Base-by-base conservation (phyloP, 2,888 invertebrate genomes). In the Clunio marinus region DNA sequence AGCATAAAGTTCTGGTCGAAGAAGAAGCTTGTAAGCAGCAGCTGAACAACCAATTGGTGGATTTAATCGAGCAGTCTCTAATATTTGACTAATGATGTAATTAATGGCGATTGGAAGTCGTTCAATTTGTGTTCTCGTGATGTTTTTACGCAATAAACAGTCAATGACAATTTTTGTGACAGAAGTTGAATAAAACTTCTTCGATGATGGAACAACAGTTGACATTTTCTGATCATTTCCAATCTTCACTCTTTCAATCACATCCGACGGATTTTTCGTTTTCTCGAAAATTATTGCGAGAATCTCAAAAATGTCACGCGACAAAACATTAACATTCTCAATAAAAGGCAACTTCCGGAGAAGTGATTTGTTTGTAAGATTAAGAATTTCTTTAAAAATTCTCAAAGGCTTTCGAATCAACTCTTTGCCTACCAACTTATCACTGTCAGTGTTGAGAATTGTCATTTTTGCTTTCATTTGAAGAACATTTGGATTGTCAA, bases 401-500 rank as follows among this genome's bases (percentile, higher is more conserved):
- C 81, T 85, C 0, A 91, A 88, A 1, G 91, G 88, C 1, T 83
- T 83, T 4, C 17, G 24, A 15, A 60, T 60, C 17, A 60, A 17
- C 63, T 77, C 74, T 66, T 89, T 89, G 69, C 83, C 77, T 1
- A 77, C 76, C 71, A 89, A 77, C 73, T 83, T 83, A 68, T 83
- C 82, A 41, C 85, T 77, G 71, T 86, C 83, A 0, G 76, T 77
- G 1, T 83, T 81, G 0, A 81, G 79, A 55, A 78, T 73, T 67
- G 74, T 70, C 15, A 73, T 70, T 63, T 73, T 75, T 0, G 71
- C 69, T 0, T 73, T 73, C 27, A 73, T 73, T n/a, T 76, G 74
- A 10, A 73, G 72, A 37, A 89, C 81, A 72, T 86, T 84, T 0
- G 96, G 94, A 74, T 88, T 93, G 79, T 96, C 96, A 71, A 89